Conservation (phyloP, 2,888 invertebrate species). For the Caenorhabditis sp. region DNA sequence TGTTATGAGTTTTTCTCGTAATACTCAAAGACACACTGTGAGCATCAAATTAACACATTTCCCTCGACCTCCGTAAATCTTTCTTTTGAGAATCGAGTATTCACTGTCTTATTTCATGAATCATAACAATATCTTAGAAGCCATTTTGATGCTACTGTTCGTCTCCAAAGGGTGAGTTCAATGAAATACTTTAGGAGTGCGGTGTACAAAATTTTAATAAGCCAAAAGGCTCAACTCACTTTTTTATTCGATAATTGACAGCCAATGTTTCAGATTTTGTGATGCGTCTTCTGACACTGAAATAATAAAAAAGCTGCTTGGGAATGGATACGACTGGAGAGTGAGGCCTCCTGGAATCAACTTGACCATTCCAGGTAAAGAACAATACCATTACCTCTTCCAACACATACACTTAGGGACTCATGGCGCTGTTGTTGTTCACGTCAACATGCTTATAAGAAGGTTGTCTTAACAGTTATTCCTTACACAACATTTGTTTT, state of each 20-base stretch:
- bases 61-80: slow-evolving; percentile 5
- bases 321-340: slow-evolving; percentile 77
- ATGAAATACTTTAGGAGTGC: too few relatives aligned
- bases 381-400: background rate
- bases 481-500: background rate
- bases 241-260: background rate
- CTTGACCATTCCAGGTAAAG: slow-evolving; percentile 70
- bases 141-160: background rate
- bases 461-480: slow-evolving; percentile 49
- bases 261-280: slow-evolving; percentile 56
- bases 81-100: background rate
- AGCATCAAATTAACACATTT: slow-evolving; percentile 43
- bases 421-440: slow-evolving; percentile 77
- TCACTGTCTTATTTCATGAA: background rate
- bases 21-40: slow-evolving; percentile 41
- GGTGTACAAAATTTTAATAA: too few relatives aligned
- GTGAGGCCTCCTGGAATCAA: slow-evolving; percentile 78
- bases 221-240: too few relatives aligned
- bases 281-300: slow-evolving; percentile 74
- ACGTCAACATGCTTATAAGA: slow-evolving; percentile 77
- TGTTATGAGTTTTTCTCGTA: slow-evolving; percentile 49
- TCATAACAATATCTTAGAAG: too few relatives aligned
- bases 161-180: background rate
- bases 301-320: slow-evolving; percentile 74
- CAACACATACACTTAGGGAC: slow-evolving; percentile 47